Conservation (phyloP, 2,888 invertebrate species). For the Ellobium chinense region DNA sequence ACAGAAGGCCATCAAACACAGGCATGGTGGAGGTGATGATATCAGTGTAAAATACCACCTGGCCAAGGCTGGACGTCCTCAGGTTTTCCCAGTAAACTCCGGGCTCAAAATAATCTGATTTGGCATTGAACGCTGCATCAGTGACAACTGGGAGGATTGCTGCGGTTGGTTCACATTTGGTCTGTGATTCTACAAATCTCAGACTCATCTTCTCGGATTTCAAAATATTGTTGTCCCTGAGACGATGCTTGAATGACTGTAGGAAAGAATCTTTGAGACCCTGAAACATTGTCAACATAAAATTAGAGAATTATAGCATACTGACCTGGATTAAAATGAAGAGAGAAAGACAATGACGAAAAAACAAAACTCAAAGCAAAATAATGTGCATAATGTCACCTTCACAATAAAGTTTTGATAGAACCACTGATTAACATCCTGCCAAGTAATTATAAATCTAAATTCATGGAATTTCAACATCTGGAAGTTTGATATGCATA, state of each 20-base stretch:
- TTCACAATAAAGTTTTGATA: too few relatives aligned
- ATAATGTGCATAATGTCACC: too few relatives aligned
- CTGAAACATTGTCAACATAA: too few relatives aligned
- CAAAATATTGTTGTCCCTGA: constrained; percentile 58
- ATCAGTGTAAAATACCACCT: constrained; percentile 90
- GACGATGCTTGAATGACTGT: constrained; percentile 51
- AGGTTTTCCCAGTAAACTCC: constrained; percentile 80
- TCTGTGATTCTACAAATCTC: constrained; percentile 51
- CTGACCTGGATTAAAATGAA: too few relatives aligned
- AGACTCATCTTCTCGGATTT: constrained; percentile 60
- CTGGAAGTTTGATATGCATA: too few relatives aligned
- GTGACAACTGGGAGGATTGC: constrained; percentile 57
- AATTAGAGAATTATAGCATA: too few relatives aligned
- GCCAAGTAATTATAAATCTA: too few relatives aligned
- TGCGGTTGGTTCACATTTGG: background rate
- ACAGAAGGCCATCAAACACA: constrained; percentile 81
- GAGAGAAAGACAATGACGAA: too few relatives aligned
- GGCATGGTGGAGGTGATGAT: constrained; percentile 88
- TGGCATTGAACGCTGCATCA: constrained; percentile 23
- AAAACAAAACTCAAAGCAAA: too few relatives aligned
- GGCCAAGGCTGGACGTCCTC: constrained; percentile 86
- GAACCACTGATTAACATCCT: too few relatives aligned
- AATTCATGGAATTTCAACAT: too few relatives aligned
- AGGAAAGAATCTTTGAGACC: constrained; percentile 46
- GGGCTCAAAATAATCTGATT: constrained; percentile 55